Conservation (phyloP, 1,140 invertebrate species). For the Alviniconcha marisindica region DNA sequence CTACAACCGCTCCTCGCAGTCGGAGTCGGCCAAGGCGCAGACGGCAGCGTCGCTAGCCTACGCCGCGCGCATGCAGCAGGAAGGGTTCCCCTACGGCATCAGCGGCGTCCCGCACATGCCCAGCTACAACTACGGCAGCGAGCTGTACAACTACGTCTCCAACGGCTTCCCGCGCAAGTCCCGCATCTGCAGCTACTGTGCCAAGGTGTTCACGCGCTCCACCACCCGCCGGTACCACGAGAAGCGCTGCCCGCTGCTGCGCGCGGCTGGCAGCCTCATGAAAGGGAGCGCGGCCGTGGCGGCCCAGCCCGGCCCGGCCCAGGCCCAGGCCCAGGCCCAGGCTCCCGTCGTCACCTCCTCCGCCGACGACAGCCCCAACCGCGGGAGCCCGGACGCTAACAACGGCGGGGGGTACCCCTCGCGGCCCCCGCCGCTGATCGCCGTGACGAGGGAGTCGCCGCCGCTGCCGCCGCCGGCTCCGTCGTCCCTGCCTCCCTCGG, state of each 20-base stretch:
- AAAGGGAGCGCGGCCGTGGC: slow-evolving; percentile 11
- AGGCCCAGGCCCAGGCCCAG: background rate
- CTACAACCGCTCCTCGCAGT: slow-evolving; percentile 24
- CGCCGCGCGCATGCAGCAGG: slow-evolving; percentile 12
- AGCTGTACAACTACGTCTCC: slow-evolving; percentile 69
- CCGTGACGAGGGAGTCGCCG: background rate
- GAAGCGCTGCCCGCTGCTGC: slow-evolving; percentile 65
- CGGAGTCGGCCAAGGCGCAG: slow-evolving; percentile 6
- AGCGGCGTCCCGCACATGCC: slow-evolving; percentile 69
- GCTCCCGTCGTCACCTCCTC: background rate
- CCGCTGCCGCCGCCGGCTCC: background rate
- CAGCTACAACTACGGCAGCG: slow-evolving; percentile 67
- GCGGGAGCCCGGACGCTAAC: background rate
- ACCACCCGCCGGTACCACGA: slow-evolving; percentile 72
- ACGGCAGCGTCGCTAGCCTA: slow-evolving; percentile 29
- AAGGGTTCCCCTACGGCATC: slow-evolving; percentile 69
- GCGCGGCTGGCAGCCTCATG: slow-evolving; percentile 63
- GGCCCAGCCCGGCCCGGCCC: background rate
- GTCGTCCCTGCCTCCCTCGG: background rate
- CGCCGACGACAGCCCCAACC: background rate
- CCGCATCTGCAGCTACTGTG: slow-evolving; percentile 69
- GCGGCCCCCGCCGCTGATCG: slow-evolving; percentile 10
- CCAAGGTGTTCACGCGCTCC: slow-evolving; percentile 71
- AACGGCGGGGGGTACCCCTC: background rate
- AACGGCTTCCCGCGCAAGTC: slow-evolving; percentile 72